These are phyloP conservation scores for Lophotriccus pileatus DNA, from an alignment of 2,797 vertebrate genomes.

Conservation along the genomic window DNA sequence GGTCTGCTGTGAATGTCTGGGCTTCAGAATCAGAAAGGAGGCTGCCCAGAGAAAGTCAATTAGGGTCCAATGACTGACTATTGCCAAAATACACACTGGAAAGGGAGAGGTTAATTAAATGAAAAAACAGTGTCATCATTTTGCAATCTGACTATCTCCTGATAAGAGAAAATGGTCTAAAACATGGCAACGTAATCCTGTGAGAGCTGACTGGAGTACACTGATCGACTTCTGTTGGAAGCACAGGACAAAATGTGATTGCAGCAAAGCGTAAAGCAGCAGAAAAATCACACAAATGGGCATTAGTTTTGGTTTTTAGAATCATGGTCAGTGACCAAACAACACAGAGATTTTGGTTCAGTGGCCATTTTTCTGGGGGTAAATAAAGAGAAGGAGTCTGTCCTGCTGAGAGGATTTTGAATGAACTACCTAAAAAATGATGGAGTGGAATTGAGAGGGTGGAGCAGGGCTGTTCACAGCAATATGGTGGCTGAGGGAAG, in stretches of 20 bases:
- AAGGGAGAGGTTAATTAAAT: not conserved
- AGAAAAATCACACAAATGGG: not conserved
- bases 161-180: not conserved
- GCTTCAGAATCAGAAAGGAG: not conserved
- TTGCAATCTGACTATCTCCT: not conserved
- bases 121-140: not conserved
- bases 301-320: not conserved
- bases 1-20: not conserved
- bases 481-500: rapidly evolving
- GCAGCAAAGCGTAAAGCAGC: not conserved
- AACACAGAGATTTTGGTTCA: not conserved
- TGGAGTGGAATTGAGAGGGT: not conserved
- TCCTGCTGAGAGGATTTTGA: not conserved
- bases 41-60: not conserved
- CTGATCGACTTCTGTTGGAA: not conserved
- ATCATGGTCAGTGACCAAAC: not conserved
- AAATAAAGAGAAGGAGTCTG: not conserved
- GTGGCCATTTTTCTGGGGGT: not conserved
- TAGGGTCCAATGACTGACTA: not conserved
- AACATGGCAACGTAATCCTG: not conserved
- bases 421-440: not conserved
- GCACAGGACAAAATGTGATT: not conserved
- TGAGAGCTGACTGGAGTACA: not conserved
- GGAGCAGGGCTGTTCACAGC: not conserved
- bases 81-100: not conserved